Base-by-base conservation (phyloP, 2,888 invertebrate genomes). In the Saturnia pavonia region DNA sequence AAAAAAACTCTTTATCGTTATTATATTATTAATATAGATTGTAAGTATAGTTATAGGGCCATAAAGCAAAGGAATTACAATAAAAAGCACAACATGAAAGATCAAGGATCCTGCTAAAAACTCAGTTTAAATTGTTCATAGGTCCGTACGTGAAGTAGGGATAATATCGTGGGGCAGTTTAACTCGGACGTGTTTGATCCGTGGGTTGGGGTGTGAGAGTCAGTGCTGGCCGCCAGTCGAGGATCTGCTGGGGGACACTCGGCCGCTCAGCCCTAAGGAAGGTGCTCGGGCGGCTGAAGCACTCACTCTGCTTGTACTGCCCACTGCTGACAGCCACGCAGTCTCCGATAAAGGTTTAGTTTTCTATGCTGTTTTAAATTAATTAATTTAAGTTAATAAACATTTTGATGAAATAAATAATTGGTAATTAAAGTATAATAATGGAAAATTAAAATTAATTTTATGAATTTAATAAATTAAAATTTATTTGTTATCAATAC, bases 281-380 rank as follows among this genome's bases (percentile, higher is more conserved):
- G 79, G 83, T 42, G 82, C 83, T 42, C 63, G 88, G n/a, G 77
- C 87, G 22, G 89, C 89, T 0, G 90, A 91, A 70, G 88, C 91
- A 0, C 75, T 91, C 1, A 89, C 92, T 0, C 72, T 89, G 27
- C 80, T 94, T 0, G 85, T 92, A 19, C 76, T 92, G 60, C 92
- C 92, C 3, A 85, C 88, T 7, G 85, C 85, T 0, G 90, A 89
- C 57, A 86, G 80, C 65, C 87, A 83, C 12, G 83, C 82, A 0
- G 88, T 89, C 0, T 87, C 87, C 0, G 90, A 91, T 34, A 88
- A 85, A 85, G 92, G 92, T 91, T 69, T n/a, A n/a, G n/a, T n/a
- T n/a, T n/a, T n/a, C n/a, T n/a, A n/a, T 48, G 72, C 72, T 14
- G 51, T 22, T 7, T 54, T 19, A 8, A 27, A 12, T 25, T 27